Base-by-base conservation (phyloP, 2,113 vertebrate species). In the Pantherophis guttatus region DNA sequence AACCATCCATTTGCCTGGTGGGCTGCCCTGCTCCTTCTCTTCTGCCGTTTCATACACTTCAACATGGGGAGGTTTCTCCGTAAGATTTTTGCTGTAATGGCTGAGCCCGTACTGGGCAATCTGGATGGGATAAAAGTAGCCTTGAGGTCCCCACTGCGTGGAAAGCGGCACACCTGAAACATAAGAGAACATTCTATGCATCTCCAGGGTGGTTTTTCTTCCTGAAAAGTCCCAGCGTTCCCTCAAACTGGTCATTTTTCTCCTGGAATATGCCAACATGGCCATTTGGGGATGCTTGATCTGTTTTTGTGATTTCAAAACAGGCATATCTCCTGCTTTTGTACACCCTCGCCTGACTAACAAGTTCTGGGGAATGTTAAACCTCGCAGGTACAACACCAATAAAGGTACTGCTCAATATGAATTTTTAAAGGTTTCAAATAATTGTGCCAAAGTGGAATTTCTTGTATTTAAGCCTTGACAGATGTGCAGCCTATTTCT, bases 91-190 rank as follows among this genome's bases (percentile, higher is more conserved):
- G 95, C 99, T 99, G 97, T 99, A 99, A 97, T 99, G 99, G 95
- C 99, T 99, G 95, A 99, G 94, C n/a, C 99, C 99, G 13, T 99
- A 99, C 97, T 99, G 99, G 0, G 99, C 98, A 15, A 99, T 99
- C 98, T 99, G 99, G 98, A 99, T 99, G 95, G 99, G 99, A 94
- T 99, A 99, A 97, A 99, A 99, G 96, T 99, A 99, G 95, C 99
- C 99, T 96, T 99, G 99, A 87, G 99, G 99, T 4, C 99, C 99
- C 99, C 99, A 99, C 93, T 99, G 99, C 0, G 99, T 99, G 94
- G 99, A 99, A 50, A 99, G 96, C 0, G 99, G 99, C 50, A 99
- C 99, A 0, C 99, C 99, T 99, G 92, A 0, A 54, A 93, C 21
- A 94, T 1, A 86, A 50, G 93, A 93, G 3, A 81, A 81, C 17